These are phyloP conservation scores for Phanerotoma sp. DNA, from an alignment of 2,888 invertebrate species.

Conservation along the genomic window DNA sequence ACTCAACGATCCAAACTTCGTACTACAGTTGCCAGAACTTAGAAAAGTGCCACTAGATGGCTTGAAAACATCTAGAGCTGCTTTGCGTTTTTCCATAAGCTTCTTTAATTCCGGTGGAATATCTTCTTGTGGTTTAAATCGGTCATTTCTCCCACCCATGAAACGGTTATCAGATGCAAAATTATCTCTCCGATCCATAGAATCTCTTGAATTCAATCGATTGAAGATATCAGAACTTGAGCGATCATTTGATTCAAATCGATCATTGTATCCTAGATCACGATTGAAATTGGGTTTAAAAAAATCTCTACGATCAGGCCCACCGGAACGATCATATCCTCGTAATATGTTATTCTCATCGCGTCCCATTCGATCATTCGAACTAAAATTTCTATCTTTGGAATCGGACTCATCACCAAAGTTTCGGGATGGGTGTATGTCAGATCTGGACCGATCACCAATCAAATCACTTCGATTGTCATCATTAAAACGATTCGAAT, in stretches of 20 bases:
- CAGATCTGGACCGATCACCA: constrained; percentile 29
- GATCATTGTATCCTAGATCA: neutral
- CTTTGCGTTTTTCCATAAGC: constrained; percentile 52
- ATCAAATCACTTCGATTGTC: constrained; percentile 33
- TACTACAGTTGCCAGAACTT: constrained; percentile 39
- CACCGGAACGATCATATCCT: constrained; percentile 23
- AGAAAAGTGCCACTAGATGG: constrained; percentile 46
- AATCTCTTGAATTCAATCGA: constrained; percentile 34
- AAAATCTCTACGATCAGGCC: constrained; percentile 22
- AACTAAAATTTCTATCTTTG: constrained; percentile 13
- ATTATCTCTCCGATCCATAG: constrained; percentile 36
- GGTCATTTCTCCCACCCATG: constrained; percentile 36
- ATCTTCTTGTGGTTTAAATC: constrained; percentile 37
- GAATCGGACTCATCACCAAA: constrained; percentile 24
- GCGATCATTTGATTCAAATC: constrained; percentile 26
- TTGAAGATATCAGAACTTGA: constrained; percentile 26
- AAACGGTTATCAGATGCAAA: constrained; percentile 33
- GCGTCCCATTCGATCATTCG: too few relatives aligned
- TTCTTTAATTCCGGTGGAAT: constrained; percentile 51
- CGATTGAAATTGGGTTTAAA: constrained; percentile 18
- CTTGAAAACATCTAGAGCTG: constrained; percentile 50
- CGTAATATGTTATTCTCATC: constrained; percentile 31
- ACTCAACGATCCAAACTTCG: constrained; percentile 45
- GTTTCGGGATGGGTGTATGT: constrained; percentile 12
- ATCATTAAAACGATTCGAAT: constrained; percentile 24